Base-by-base conservation (phyloP, 2,888 invertebrate species). In the Homarus gammarus region DNA sequence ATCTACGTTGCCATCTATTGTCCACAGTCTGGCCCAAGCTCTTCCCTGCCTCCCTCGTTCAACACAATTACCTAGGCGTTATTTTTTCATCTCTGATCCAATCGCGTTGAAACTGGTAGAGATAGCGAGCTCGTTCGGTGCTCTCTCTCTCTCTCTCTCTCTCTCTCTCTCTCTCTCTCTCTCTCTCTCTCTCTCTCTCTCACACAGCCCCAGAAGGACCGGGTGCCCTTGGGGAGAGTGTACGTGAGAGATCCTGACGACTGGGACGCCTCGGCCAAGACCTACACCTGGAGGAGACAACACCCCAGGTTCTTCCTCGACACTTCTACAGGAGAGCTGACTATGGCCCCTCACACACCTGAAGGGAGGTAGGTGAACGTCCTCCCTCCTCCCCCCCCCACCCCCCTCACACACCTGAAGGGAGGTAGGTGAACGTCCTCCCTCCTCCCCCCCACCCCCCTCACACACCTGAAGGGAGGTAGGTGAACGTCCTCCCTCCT, bases 171-270 rank as follows among this genome's bases (percentile, higher is more conserved):
- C 40, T 44, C 27, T 36, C 73, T 44, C 44, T 12, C 44, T 44
- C 6, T 44, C 40, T 40, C 31, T 22, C 56, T 22, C 18, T 22
- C 56, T 56, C 56, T 22, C 56, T 56, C 44, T 56, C 22, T 56
- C 22, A 73, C 36, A n/a, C 40, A 40, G n/a, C n/a, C 15, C 27
- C 44, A 8, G 8, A 10, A 10, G n/a, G n/a, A 15, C 1, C 73
- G 64, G 27, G 77, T 85, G 33, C 75, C 73, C 38, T 73, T 84
- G 36, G 73, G 84, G 36, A 22, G 73, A 38, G 73, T 84, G 51
- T 84, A 72, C 27, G 84, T 84, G 38, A 31, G 38, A 31, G 75
- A 84, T 18, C 83, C 83, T 15, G 83, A 83, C n/a, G 83, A 84
- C 44, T 84, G 75, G 73, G 84, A 75, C 27, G 56, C 61, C 27